A percentile compares a stretch with the other conserved stretches of the same genome.
Evolutionary conservation across 2,888 invertebrate species (phyloP).

Genomic region (Matsumyia berberina): DNA sequence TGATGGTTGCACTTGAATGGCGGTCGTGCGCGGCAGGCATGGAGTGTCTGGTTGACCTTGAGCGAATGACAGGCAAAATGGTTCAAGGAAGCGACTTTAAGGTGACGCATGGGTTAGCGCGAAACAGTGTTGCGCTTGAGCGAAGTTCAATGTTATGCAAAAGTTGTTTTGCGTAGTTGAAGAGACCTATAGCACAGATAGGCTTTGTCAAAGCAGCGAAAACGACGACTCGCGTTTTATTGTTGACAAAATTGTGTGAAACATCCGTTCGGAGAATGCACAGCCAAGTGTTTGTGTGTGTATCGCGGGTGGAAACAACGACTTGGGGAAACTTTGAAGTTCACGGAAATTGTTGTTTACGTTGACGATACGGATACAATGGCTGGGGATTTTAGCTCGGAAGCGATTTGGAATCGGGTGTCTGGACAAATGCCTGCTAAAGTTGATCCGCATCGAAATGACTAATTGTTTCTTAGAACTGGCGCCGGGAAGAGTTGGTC

Average conservation of each 20-base stretch:
- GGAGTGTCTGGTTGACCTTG: conserved; percentile 6
- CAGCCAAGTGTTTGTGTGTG: neutral
- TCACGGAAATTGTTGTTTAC: conserved; percentile 26
- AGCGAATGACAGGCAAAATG: neutral
- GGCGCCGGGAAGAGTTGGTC: neutral
- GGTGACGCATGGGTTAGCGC: conserved; percentile 17
- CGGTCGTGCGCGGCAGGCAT: neutral
- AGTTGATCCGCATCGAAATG: neutral
- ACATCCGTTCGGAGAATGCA: conserved; percentile 8
- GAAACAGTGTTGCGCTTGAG: neutral
- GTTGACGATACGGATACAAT: neutral
- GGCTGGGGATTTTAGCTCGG: neutral
- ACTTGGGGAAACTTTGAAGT: conserved; percentile 15
- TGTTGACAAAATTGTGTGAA: conserved; percentile 8
- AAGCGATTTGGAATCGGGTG: conserved; percentile 1
- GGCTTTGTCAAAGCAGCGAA: conserved; percentile 7
- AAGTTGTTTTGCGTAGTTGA: neutral
- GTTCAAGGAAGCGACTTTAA: neutral
- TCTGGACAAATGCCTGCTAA: neutral
- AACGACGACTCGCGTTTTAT: neutral
- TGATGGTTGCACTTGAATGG: conserved; percentile 21
- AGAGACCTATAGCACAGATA: neutral
- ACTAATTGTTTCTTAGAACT: conserved; percentile 6
- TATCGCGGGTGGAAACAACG: no score
- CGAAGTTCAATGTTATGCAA: conserved; percentile 11